A percentile compares a stretch with the other conserved stretches of the same genome.
Evolutionary conservation across 2,113 vertebrate species (phyloP).

Genomic region (Megaceryle torquata): DNA sequence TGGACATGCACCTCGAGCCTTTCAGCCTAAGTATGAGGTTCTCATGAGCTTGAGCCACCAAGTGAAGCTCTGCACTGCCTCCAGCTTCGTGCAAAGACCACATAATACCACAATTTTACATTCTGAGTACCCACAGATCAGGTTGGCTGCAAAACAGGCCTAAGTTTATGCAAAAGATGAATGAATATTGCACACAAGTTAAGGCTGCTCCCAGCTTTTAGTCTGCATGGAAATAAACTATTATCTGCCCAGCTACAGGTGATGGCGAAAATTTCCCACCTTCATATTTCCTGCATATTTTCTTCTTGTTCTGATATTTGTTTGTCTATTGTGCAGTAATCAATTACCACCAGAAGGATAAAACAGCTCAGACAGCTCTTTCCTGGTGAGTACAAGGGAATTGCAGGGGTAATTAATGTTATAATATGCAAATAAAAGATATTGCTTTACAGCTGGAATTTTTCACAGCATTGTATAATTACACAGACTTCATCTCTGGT

Average conservation of each 20-base stretch:
- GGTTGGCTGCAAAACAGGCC: neutral
- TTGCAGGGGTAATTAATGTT: neutral
- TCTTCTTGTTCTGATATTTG: neutral
- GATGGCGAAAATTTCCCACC: neutral
- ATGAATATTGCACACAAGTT: neutral
- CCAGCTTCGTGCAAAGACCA: neutral
- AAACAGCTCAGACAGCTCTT: neutral
- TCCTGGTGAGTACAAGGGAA: neutral
- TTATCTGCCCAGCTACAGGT: neutral
- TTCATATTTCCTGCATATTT: neutral
- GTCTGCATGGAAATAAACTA: neutral
- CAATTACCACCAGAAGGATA: neutral
- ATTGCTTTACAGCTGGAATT: neutral
- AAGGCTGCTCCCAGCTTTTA: neutral
- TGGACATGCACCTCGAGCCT: neutral
- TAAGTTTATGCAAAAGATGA: neutral
- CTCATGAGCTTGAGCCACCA: neutral
- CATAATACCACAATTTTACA: neutral
- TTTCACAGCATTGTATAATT: neutral
- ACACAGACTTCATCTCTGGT: neutral
- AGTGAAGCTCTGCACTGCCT: neutral
- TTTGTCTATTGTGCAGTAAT: neutral
- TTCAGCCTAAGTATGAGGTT: neutral
- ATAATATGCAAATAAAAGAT: neutral
- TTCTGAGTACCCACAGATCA: neutral